phyloP scores from a whole-genome alignment of 2,797 vertebrate species.

The Notolepis coatsorum region DNA sequence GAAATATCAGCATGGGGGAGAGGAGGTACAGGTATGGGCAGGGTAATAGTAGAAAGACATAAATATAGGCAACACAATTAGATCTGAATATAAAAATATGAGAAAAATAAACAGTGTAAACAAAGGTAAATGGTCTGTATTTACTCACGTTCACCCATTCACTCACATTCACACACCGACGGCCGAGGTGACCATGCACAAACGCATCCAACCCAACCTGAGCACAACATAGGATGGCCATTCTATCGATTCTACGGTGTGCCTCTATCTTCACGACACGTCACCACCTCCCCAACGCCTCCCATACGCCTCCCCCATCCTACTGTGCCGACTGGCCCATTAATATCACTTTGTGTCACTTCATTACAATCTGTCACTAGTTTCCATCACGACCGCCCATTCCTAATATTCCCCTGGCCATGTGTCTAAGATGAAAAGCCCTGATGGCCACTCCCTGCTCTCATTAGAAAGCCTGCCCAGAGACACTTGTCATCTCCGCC shows the following conservation, averaged over 20 bases:
- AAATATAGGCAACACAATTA: no score
- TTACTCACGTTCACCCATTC: no score
- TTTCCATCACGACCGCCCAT: conserved; percentile 64
- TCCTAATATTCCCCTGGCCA: conserved; percentile 58
- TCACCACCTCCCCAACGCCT: conserved; percentile 28
- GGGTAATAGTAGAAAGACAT: no score
- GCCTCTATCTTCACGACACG: conserved; percentile 25
- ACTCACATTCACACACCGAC: no score
- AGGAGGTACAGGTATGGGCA: no score
- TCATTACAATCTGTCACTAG: conserved; percentile 74
- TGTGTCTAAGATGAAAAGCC: conserved; percentile 66
- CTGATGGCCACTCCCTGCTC: conserved; percentile 70
- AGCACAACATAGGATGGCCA: background rate
- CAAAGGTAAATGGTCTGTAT: no score
- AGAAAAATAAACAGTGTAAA: no score
- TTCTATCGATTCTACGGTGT: no score
- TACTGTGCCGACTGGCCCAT: conserved; percentile 51
- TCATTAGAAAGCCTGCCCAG: conserved; percentile 71
- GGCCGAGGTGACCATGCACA: no score
- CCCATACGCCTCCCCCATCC: conserved; percentile 49
- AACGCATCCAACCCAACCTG: no score
- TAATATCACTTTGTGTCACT: conserved; percentile 76
- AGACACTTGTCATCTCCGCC: conserved; percentile 75
- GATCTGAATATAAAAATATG: no score
- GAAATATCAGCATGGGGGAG: no score